Percentiles rank a stretch among this genome's conserved stretches.
phyloP scores from a whole-genome alignment of 2,888 invertebrate genomes.

The Limnephilus marmoratus region DNA sequence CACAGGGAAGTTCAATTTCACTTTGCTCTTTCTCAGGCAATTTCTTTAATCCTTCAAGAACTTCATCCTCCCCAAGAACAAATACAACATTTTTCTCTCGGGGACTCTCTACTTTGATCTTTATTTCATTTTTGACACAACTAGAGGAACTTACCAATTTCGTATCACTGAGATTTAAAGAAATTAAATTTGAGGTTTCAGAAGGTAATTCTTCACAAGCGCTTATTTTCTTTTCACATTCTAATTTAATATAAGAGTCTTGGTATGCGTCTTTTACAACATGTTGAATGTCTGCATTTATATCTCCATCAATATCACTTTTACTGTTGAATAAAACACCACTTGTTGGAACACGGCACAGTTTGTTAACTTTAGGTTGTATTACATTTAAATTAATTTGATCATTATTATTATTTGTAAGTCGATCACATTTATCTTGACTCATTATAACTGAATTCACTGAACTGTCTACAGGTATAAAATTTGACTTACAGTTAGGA shows the following conservation, averaged over 20 bases:
- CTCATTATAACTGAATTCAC: constrained; percentile 25
- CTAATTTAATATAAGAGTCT: constrained; percentile 31
- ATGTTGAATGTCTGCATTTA: neutral
- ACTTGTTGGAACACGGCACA: constrained; percentile 67
- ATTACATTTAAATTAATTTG: constrained; percentile 36
- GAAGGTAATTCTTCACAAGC: constrained; percentile 10
- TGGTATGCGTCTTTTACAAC: neutral
- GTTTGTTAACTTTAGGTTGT: constrained; percentile 65
- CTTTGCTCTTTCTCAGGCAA: constrained; percentile 65
- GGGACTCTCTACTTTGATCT: neutral
- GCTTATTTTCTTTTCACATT: constrained; percentile 41
- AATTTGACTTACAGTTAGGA: constrained; percentile 47
- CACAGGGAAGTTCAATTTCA: constrained; percentile 58
- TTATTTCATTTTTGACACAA: neutral
- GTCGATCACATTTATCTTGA: neutral
- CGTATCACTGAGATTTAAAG: constrained; percentile 1
- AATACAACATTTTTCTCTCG: constrained; percentile 78
- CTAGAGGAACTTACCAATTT: constrained; percentile 8
- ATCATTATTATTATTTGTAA: constrained; percentile 16
- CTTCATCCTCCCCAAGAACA: constrained; percentile 84
- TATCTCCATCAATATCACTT: neutral
- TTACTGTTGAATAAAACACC: constrained; percentile 63
- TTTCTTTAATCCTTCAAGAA: constrained; percentile 80
- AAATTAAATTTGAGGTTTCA: constrained; percentile 9
- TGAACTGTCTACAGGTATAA: constrained; percentile 30